These are phyloP conservation scores for Agrotis clavis DNA, from an alignment of 2,888 invertebrate genomes.

Conservation along the genomic window DNA sequence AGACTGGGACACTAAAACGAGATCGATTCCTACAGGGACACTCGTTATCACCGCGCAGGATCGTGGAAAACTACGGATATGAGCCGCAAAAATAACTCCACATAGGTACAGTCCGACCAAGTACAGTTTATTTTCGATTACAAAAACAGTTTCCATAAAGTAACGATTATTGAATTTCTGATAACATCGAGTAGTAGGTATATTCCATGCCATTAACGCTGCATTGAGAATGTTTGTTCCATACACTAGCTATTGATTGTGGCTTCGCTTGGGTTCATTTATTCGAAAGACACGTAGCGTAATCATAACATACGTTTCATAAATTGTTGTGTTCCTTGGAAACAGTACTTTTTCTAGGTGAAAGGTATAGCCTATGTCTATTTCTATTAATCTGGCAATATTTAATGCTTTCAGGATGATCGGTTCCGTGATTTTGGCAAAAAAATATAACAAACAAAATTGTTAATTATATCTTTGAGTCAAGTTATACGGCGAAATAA, in stretches of 20 bases:
- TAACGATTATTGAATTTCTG: conserved; percentile 36
- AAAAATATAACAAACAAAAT: too few relatives aligned
- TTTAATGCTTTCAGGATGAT: too few relatives aligned
- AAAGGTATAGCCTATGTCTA: too few relatives aligned
- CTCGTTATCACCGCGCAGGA: conserved; percentile 13
- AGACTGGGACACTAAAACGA: not conserved
- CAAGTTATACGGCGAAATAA: conserved; percentile 45
- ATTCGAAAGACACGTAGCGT: too few relatives aligned
- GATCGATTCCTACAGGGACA: conserved; percentile 1
- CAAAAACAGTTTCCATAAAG: conserved; percentile 38
- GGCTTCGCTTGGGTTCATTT: too few relatives aligned
- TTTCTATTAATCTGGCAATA: too few relatives aligned
- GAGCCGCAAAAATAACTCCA: conserved; percentile 39
- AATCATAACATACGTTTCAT: too few relatives aligned
- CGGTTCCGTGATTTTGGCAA: too few relatives aligned
- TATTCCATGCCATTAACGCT: conserved; percentile 23
- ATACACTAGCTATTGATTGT: not conserved
- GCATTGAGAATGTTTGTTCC: conserved; percentile 13
- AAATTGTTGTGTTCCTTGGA: too few relatives aligned
- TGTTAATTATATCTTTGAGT: conserved; percentile 30
- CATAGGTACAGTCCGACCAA: conserved; percentile 12
- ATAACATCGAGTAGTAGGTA: conserved; percentile 33
- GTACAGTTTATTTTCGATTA: conserved; percentile 26
- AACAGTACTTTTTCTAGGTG: too few relatives aligned
- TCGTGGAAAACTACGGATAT: conserved; percentile 45